phyloP scores from a whole-genome alignment of 1,140 invertebrate species.

The Drosophila repletoides region DNA sequence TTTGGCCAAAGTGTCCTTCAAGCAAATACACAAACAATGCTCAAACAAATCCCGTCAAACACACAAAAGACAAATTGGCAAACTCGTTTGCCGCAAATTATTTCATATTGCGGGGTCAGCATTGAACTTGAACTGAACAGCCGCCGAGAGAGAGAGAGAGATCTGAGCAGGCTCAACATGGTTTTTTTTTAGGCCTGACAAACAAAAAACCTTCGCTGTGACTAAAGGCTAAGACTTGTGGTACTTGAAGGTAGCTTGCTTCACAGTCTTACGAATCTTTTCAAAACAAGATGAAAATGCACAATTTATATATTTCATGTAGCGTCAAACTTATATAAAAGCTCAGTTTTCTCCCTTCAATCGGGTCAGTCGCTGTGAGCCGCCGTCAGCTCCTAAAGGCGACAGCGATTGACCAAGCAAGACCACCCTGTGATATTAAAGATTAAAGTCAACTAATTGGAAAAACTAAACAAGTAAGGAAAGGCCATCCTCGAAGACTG shows the following conservation, averaged over 20 bases:
- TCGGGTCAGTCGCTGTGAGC: conserved; percentile 4
- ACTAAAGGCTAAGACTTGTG: too few species aligned
- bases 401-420: conserved; percentile 25
- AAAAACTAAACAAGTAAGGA: too few species aligned
- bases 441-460: not conserved
- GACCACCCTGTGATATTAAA: conserved; percentile 17
- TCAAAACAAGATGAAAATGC: conserved; percentile 59
- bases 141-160: not conserved
- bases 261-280: not conserved
- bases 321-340: conserved; percentile 44
- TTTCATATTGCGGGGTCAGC: conserved; percentile 9
- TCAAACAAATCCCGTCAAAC: conserved; percentile 20
- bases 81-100: conserved; percentile 45
- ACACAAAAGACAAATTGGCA: conserved; percentile 39
- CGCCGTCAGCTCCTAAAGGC: conserved; percentile 26
- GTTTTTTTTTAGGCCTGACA: not conserved
- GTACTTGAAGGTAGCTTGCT: too few species aligned
- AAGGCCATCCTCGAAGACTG: too few species aligned
- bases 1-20: conserved; percentile 62
- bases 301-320: conserved; percentile 26
- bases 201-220: conserved; percentile 16
- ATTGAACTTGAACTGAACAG: conserved; percentile 66
- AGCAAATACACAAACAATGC: too few species aligned
- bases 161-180: not conserved
- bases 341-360: not conserved